Conservation (phyloP, 2,888 invertebrate species). For the Nemurella pictetii region DNA sequence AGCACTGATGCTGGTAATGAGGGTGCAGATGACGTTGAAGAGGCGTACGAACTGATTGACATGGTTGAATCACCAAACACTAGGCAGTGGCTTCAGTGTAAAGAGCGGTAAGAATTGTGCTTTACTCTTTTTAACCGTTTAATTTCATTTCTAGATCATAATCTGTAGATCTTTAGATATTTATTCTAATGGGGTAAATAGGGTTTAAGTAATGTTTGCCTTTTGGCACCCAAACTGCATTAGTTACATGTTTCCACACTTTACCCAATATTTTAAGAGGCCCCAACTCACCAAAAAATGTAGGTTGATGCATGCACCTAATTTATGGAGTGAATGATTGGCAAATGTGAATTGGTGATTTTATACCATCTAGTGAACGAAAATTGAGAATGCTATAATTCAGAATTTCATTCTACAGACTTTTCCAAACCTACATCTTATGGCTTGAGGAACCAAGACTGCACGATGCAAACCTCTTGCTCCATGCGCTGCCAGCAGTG, state of each 20-base stretch:
- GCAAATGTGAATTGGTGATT: too few relatives aligned
- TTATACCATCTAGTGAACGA: too few relatives aligned
- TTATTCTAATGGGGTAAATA: too few relatives aligned
- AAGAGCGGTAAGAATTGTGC: background rate
- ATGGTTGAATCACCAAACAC: background rate
- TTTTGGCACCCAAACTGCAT: too few relatives aligned
- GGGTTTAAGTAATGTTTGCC: too few relatives aligned
- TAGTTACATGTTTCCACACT: too few relatives aligned
- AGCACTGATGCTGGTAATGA: conserved; percentile 50
- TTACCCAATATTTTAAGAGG: too few relatives aligned
- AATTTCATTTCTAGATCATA: too few relatives aligned
- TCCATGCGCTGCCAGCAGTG: conserved; percentile 71
- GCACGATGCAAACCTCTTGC: conserved; percentile 66
- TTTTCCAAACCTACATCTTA: conserved; percentile 66
- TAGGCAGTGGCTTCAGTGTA: background rate
- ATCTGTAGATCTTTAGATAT: conserved; percentile 29
- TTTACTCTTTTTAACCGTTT: background rate
- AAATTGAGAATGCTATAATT: background rate
- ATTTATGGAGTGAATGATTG: too few relatives aligned
- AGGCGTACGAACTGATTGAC: background rate
- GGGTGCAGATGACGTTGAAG: conserved; percentile 35
- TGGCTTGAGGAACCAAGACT: conserved; percentile 81
- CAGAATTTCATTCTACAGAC: conserved; percentile 52
- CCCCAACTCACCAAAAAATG: too few relatives aligned
- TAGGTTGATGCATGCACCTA: too few relatives aligned